phyloP scores from a whole-genome alignment of 2,113 vertebrate genomes.

The Toxostoma redivivum region DNA sequence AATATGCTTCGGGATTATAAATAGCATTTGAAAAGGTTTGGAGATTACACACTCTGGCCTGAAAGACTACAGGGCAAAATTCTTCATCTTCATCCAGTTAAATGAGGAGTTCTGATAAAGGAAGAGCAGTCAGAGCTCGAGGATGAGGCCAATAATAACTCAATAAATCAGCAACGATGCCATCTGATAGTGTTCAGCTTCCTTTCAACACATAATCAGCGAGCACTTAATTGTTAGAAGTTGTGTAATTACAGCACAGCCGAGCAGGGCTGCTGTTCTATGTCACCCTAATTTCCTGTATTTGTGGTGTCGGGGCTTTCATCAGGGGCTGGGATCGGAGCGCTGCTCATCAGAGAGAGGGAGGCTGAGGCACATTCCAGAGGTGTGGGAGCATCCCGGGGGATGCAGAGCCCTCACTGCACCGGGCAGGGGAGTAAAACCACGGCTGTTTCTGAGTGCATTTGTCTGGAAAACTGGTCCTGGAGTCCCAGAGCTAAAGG shows the following conservation, averaged over 20 bases:
- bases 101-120: background rate
- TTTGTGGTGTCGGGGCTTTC: background rate
- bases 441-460: rapidly evolving
- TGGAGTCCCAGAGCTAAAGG: rapidly evolving
- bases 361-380: background rate
- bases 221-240: background rate
- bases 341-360: background rate
- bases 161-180: background rate
- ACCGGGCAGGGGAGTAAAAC: background rate
- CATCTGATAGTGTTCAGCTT: background rate
- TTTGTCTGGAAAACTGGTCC: background rate
- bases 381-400: background rate
- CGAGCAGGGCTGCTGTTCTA: background rate
- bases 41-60: background rate
- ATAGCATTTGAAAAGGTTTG: constrained; percentile 50
- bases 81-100: constrained; percentile 2
- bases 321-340: background rate
- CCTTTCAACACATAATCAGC: constrained; percentile 6
- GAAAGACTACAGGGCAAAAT: constrained; percentile 14
- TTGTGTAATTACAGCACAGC: background rate
- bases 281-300: background rate
- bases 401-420: rapidly evolving
- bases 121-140: background rate
- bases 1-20: background rate
- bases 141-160: constrained; percentile 21